Percentiles rank a stretch among this genome's conserved stretches.
Evolutionary conservation across 2,113 vertebrate species (phyloP).

Genomic region (Lepisosteus oculatus): DNA sequence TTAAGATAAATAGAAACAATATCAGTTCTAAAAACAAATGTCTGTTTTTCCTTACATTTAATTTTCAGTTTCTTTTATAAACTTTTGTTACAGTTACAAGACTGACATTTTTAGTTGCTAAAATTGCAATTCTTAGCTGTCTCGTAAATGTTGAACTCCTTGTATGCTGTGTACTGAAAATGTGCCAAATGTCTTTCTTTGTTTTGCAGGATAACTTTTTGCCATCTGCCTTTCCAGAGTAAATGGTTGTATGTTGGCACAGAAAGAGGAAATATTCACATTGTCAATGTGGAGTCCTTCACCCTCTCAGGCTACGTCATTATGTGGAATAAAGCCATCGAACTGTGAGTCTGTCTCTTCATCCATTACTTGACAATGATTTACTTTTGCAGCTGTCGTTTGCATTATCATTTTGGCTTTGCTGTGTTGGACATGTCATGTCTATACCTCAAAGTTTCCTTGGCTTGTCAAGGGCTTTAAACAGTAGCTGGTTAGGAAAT

Average conservation of each 20-base stretch:
- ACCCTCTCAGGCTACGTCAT: conserved; percentile 99
- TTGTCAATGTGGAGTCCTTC: conserved; percentile 98
- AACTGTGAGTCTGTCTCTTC: conserved; percentile 83
- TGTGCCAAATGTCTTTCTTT: conserved; percentile 33
- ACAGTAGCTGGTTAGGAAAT: not conserved
- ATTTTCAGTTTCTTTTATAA: not conserved
- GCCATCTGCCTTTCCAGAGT: conserved; percentile 98
- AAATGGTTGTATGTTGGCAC: conserved; percentile 98
- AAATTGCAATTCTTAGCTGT: not conserved
- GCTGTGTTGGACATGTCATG: not conserved
- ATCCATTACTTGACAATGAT: conserved; percentile 24
- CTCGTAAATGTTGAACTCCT: not conserved
- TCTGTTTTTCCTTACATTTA: too few relatives aligned
- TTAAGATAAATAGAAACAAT: too few relatives aligned
- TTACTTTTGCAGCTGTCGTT: not conserved
- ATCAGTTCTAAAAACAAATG: too few relatives aligned
- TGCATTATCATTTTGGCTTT: not conserved
- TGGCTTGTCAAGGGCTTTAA: not conserved
- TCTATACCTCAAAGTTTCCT: not conserved
- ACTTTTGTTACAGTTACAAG: not conserved
- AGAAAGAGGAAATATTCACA: conserved; percentile 96
- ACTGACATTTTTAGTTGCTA: not conserved
- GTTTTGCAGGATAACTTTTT: conserved; percentile 92
- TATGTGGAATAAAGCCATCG: conserved; percentile 99
- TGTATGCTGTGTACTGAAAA: not conserved